Evolutionary conservation across 2,113 vertebrate genomes (phyloP), one percentile per base, ranked within the genome.

Genomic region (Sturnus vulgaris): DNA sequence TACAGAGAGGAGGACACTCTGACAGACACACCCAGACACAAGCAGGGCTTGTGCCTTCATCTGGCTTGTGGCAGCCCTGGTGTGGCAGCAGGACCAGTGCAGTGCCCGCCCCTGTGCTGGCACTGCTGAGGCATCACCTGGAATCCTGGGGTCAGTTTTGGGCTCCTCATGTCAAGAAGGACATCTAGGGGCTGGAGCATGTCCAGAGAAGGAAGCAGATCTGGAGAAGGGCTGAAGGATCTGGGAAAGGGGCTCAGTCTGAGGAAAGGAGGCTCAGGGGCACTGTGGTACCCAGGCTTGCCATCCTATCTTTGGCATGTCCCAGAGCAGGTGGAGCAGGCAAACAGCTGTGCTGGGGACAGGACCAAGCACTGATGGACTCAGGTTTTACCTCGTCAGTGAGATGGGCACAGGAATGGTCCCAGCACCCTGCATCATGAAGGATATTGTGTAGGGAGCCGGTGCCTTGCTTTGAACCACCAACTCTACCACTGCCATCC

Each of bases 151-250:
- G 10, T 5, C 37, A 30, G 18, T 17, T 46, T 15, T 13, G 59
- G 27, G 37, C 8, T 35, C 15, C 12, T 66, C 23, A 2, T 9
- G 23, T 24, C 52, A 52, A 24, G 37, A 52, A 37, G 39, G 59
- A 65, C 52, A 17, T 7, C 10, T 33, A 59, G 44, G 42, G 33
- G 31, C 33, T 81, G 68, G 22, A 57, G 27, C 0, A 0, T 37
- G 59, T 37, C 15, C 37, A 52, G 59, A 13, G 44, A 28, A 65
- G 19, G 35, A 59, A 37, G 3, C 3, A 4, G 33, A 28, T 2
- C 27, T 69, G 46, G 31, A 15, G 37, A 68, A 59, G 46, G 27
- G 33, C 39, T 87, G 84, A 47, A 28, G 56, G 56, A 71, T 31
- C 50, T 79, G 49, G 47, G 49, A 4, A 42, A 53, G 24, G 56